A percentile compares a stretch with the other conserved stretches of the same genome.
These are phyloP conservation scores for Lipophrys pholis DNA, from an alignment of 2,113 vertebrate species.

Conservation along the genomic window DNA sequence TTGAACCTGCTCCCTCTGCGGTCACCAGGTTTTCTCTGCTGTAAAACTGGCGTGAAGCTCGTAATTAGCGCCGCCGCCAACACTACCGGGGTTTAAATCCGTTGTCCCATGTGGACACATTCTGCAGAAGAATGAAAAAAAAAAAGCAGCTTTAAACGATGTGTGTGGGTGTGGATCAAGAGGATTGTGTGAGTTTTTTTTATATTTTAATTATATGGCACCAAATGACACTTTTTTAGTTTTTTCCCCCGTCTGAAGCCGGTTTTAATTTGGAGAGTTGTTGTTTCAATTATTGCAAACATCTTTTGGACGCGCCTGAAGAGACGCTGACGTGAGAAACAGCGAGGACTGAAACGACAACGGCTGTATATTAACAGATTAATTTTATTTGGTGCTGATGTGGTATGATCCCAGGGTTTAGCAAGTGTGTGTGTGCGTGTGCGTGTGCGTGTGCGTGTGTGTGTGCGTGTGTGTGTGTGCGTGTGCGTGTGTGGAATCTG, in stretches of 20 bases:
- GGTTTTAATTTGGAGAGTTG: conserved; percentile 42
- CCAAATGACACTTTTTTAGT: conserved; percentile 30
- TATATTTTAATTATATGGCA: conserved; percentile 34
- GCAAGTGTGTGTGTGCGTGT: too few species aligned
- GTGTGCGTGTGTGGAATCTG: neutral
- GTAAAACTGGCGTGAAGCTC: conserved; percentile 17
- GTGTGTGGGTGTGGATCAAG: conserved; percentile 48
- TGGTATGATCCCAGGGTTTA: neutral
- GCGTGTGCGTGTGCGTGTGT: too few species aligned
- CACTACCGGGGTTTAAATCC: conserved; percentile 15
- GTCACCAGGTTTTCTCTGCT: neutral
- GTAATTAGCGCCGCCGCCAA: conserved; percentile 9
- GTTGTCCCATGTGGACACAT: too few species aligned
- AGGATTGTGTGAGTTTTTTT: conserved; percentile 39
- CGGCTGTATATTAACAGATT: neutral
- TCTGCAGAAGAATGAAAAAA: neutral
- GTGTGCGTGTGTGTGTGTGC: too few species aligned
- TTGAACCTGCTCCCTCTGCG: conserved; percentile 23
- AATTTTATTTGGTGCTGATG: neutral
- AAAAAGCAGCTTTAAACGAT: conserved; percentile 29
- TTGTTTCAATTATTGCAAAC: conserved; percentile 43
- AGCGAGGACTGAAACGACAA: conserved; percentile 1
- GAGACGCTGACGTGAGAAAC: neutral
- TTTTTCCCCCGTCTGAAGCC: conserved; percentile 2
- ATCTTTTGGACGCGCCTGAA: conserved; percentile 30